Evolutionary conservation across 2,888 invertebrate genomes (phyloP), one percentile per base, ranked within the genome.

Genomic region (Dascillus cervinus): DNA sequence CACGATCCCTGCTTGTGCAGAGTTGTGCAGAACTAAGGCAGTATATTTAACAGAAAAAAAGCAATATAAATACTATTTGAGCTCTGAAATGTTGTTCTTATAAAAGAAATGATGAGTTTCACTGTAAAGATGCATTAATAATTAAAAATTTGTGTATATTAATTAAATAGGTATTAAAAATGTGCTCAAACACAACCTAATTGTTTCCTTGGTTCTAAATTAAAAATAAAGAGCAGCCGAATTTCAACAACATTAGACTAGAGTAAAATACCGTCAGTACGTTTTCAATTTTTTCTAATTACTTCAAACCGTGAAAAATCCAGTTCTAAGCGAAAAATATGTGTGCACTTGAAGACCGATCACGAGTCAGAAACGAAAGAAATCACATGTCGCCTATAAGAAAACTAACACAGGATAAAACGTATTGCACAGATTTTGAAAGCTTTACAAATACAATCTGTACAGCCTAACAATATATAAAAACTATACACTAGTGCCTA

Each of bases 391-490:
- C 17, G 8, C 5, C 8, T 17, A n/a, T n/a, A n/a, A n/a, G 17
- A 17, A 6, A 35, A 37, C 33, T 32, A 31, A 30, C 32, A 34
- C 32, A 37, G 36, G 24, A 28, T 26, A 28, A 35, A 43, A 39
- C 29, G 26, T 49, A 51, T 50, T 46, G 49, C 51, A 50, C 52
- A 44, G 47, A 42, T 37, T 42, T 29, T 37, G 41, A 36, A 23
- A 44, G 39, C 32, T 31, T 32, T 33, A 40, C 34, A 35, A 41
- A 47, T 45, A 52, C 44, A 44, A 44, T 48, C 54, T 58, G 56
- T 59, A 60, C 60, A 58, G 52, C 53, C 52, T 60, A 58, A 49
- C 49, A 49, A 52, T 54, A 52, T 52, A 53, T 52, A 53, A 55
- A 50, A 55, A 50, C 55, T 58, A 55, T 58, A 57, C 54, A 58